Evolutionary conservation across 1,140 invertebrate species (phyloP), one percentile per base, ranked within the genome.

Genomic region (Brachionus plicatilis): DNA sequence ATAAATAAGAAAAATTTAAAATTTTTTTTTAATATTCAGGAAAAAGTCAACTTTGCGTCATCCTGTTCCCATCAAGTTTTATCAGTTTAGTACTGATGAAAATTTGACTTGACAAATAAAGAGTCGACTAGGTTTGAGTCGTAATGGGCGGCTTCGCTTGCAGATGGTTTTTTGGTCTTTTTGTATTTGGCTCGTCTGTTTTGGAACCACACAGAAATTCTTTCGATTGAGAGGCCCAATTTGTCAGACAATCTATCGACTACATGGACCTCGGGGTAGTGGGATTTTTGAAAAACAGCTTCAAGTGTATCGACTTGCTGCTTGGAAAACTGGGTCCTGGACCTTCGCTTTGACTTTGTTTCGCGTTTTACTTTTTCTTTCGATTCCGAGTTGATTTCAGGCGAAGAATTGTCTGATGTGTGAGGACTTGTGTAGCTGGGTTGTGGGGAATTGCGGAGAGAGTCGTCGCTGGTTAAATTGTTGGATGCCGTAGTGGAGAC

Each of bases 191-290:
- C 80, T 27, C 80, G 9, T 50, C 80, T 11, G 41, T 83, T 83
- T 50, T 83, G 80, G 24, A 83, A 83, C 80, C 80, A 83, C 7
- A 83, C 80, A 5, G 41, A 47, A 17, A 83, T 68, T 68, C 80
- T 47, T 72, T 66, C 80, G 17, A 50, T 68, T n/a, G 80, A 68
- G 8, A 83, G 45, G 6, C 27, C 41, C 4, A 82, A 33, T 66
- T 65, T 60, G 17, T 82, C 65, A n/a, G 79, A 82, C 41, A 82
- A 82, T 37, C 79, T 1, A 65, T 82, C 79, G 2, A 82, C 79
- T 20, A 82, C 79, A 82, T 82, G n/a, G n/a, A 82, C 79, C 20
- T 82, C 79, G 4, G 79, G 79, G 11, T 82, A 82, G 65, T 82
- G 79, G 12, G 79, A 65, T 82, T 68, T 60, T 27, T 82, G 50